Percentiles rank a stretch among this genome's conserved stretches.
Evolutionary conservation across 2,797 vertebrate genomes (phyloP).

Genomic region (Enteromius argenteus): DNA sequence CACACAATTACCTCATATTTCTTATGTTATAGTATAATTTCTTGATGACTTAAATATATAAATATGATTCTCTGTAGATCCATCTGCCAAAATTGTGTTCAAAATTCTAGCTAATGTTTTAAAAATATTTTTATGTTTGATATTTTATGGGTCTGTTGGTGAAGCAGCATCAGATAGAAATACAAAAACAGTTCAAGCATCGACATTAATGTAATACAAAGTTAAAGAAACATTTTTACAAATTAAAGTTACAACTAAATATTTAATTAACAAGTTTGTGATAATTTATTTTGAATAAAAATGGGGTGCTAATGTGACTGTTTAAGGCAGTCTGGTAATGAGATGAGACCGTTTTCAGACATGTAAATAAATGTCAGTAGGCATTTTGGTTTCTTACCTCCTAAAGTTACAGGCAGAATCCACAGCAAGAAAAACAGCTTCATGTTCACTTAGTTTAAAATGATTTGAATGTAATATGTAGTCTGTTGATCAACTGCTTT

Average conservation of each 20-base stretch:
- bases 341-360: not conserved
- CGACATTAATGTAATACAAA: not conserved
- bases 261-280: not conserved
- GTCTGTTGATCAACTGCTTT: not conserved
- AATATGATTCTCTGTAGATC: not conserved
- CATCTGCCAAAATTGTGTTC: not conserved
- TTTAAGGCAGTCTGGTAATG: not conserved
- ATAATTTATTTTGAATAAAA: not conserved
- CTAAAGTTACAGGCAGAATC: conserved; percentile 12
- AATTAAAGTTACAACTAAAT: not conserved
- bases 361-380: not conserved
- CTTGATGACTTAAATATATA: not conserved
- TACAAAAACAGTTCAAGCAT: not conserved
- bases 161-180: not conserved
- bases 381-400: conserved; percentile 37
- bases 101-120: not conserved
- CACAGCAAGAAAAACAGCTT: conserved; percentile 35
- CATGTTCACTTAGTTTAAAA: conserved; percentile 25
- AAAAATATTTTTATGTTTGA: not conserved
- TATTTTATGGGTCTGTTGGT: not conserved
- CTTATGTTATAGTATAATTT: not conserved
- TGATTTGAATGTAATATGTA: not conserved
- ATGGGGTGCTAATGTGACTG: not conserved
- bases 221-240: not conserved
- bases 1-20: not conserved